Evolutionary conservation across 2,113 vertebrate species (phyloP).

Genomic region (Dicentrarchus labrax): DNA sequence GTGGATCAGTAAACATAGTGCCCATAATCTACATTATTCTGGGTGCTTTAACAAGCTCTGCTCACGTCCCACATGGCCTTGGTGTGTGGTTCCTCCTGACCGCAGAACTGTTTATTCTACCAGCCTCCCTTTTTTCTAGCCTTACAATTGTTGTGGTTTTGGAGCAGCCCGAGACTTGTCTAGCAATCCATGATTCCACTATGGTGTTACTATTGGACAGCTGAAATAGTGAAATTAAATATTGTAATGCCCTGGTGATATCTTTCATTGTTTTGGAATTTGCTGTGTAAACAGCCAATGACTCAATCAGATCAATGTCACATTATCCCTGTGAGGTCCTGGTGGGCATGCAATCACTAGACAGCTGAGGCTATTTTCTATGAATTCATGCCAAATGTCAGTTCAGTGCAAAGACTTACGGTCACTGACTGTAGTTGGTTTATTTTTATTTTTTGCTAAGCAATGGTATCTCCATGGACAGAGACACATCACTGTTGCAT

Average conservation of each 20-base stretch:
- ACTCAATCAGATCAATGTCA: conserved; percentile 48
- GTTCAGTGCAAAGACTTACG: neutral
- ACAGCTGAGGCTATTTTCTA: conserved; percentile 22
- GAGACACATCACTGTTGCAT: neutral
- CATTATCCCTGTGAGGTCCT: conserved; percentile 56
- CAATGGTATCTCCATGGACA: neutral
- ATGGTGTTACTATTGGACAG: conserved; percentile 33
- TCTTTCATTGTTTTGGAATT: conserved; percentile 56
- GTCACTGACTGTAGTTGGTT: neutral
- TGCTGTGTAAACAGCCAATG: conserved; percentile 52
- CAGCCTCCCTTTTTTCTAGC: conserved; percentile 38
- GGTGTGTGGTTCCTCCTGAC: conserved; percentile 55
- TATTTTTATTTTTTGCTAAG: neutral
- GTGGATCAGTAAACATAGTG: conserved; percentile 39
- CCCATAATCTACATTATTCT: conserved; percentile 50
- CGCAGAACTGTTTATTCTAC: conserved; percentile 59
- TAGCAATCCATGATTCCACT: conserved; percentile 20
- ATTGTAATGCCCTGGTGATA: conserved; percentile 28
- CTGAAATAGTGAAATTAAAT: conserved; percentile 53
- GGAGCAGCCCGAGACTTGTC: conserved; percentile 32
- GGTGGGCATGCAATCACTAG: conserved; percentile 16
- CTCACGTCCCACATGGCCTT: conserved; percentile 45
- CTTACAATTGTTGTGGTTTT: conserved; percentile 57
- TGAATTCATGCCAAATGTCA: conserved; percentile 23
- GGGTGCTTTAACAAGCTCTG: conserved; percentile 29